Evolutionary conservation across 2,113 vertebrate genomes (phyloP).

Genomic region (Scatophagus argus): DNA sequence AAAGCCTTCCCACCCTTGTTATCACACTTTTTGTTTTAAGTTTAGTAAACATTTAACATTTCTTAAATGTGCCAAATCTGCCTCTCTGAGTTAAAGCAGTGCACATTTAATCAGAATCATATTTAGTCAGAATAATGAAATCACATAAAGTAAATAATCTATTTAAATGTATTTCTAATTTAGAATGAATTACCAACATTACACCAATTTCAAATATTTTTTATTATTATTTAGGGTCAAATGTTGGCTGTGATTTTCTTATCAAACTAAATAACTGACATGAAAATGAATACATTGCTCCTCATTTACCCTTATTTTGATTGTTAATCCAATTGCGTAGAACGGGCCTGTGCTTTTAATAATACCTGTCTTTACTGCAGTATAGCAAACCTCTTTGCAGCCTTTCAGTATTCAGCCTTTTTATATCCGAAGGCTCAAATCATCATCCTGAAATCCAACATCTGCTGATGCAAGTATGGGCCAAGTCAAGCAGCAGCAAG

Average conservation of each 20-base stretch:
- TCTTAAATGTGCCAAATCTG: not conserved
- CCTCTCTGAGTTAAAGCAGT: not conserved
- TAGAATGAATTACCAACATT: too few relatives aligned
- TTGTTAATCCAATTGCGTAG: not conserved
- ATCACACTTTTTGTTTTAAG: slow-evolving; percentile 7
- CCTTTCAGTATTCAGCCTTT: slow-evolving; percentile 19
- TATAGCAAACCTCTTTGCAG: not conserved
- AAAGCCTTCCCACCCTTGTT: not conserved
- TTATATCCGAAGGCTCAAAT: slow-evolving; percentile 35
- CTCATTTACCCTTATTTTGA: not conserved
- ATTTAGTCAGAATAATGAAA: not conserved
- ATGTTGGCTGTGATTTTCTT: not conserved
- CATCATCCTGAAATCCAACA: slow-evolving; percentile 50
- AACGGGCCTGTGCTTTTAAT: slow-evolving; percentile 6
- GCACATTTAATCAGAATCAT: not conserved
- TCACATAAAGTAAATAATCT: not conserved
- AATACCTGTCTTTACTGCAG: slow-evolving; percentile 2
- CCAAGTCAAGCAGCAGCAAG: slow-evolving; percentile 56
- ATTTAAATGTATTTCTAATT: too few relatives aligned
- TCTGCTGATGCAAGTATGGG: slow-evolving; percentile 60
- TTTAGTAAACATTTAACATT: slow-evolving; percentile 10
- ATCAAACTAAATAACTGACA: not conserved
- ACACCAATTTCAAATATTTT: not conserved
- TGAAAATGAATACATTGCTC: not conserved
- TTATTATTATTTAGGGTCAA: not conserved